These are phyloP conservation scores for Pangasianodon gigas DNA, from an alignment of 2,113 vertebrate genomes.

Conservation along the genomic window DNA sequence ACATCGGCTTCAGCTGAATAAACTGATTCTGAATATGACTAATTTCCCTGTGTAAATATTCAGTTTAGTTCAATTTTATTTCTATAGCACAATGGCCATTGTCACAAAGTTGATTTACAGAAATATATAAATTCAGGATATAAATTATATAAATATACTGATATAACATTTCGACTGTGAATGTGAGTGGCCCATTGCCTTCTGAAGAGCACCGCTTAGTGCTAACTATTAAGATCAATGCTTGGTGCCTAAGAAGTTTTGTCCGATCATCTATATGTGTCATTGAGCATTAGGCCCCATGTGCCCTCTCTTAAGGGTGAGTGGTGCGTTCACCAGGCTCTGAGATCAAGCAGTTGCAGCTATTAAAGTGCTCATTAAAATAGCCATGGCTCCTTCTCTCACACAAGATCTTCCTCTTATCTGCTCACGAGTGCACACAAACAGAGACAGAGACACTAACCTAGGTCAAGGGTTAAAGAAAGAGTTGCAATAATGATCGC, in stretches of 20 bases:
- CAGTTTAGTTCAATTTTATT: too few species aligned
- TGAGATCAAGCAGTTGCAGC: constrained; percentile 28
- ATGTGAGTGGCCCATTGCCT: not conserved
- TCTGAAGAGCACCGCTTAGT: not conserved
- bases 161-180: not conserved
- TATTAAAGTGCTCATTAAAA: constrained; percentile 53
- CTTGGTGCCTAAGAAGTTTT: not conserved
- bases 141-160: not conserved
- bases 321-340: not conserved
- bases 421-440: constrained; percentile 54
- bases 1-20: not conserved
- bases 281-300: not conserved
- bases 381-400: constrained; percentile 47
- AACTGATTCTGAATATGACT: not conserved
- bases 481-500: not conserved
- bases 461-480: not conserved
- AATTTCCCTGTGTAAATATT: not conserved
- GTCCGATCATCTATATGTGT: not conserved
- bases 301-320: not conserved
- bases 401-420: constrained; percentile 46
- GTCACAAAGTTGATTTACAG: too few species aligned
- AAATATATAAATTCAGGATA: too few species aligned
- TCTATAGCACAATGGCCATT: too few species aligned
- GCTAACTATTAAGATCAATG: not conserved
- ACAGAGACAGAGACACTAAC: not conserved